Evolutionary conservation across 1,140 invertebrate genomes (phyloP).

Genomic region (Pachyrhynchus sulphureomaculatus): DNA sequence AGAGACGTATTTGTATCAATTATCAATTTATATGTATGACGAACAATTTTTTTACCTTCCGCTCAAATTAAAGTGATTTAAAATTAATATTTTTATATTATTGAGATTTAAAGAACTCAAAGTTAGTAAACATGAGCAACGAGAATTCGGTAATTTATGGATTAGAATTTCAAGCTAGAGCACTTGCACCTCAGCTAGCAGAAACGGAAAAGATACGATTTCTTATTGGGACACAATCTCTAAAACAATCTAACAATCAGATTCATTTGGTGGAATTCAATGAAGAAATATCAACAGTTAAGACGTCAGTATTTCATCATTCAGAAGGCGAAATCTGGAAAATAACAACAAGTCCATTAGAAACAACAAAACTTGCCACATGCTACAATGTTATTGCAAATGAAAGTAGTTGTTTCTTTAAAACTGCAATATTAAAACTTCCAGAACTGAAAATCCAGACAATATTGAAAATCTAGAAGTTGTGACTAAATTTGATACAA

Average conservation of each 20-base stretch:
- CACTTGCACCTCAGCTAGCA: conserved; percentile 79
- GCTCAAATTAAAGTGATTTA: too few relatives aligned
- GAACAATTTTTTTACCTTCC: too few relatives aligned
- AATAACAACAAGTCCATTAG: conserved; percentile 75
- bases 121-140: conserved; percentile 66
- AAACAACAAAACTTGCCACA: conserved; percentile 72
- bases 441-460: conserved; percentile 58
- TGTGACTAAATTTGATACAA: conserved; percentile 56
- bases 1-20: too few relatives aligned
- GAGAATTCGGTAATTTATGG: conserved; percentile 81
- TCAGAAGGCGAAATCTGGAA: conserved; percentile 88
- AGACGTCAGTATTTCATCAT: conserved; percentile 81
- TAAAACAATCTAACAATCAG: conserved; percentile 86
- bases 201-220: conserved; percentile 88
- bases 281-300: conserved; percentile 83
- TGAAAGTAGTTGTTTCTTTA: conserved; percentile 64
- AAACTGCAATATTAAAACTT: conserved; percentile 68
- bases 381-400: conserved; percentile 74
- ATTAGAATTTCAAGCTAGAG: conserved; percentile 86
- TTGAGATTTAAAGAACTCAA: too few relatives aligned
- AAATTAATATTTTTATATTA: too few relatives aligned
- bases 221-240: conserved; percentile 90
- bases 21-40: too few relatives aligned
- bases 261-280: conserved; percentile 90
- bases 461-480: conserved; percentile 55